phyloP scores from a whole-genome alignment of 2,888 invertebrate species.

The Rapana venosa region DNA sequence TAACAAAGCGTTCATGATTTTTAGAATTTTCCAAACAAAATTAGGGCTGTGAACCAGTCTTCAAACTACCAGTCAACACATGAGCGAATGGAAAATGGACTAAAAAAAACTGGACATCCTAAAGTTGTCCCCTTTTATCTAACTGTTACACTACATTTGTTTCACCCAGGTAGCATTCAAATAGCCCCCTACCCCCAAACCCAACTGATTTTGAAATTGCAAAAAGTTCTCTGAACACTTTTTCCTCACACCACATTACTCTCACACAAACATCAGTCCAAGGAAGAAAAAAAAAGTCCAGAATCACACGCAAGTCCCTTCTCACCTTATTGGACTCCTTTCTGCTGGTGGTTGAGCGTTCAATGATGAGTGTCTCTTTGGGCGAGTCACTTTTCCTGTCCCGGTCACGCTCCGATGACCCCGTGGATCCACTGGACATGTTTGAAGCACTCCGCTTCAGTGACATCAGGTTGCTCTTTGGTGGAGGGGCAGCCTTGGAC shows the following conservation, averaged over 20 bases:
- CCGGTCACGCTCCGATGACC: slow-evolving; percentile 56
- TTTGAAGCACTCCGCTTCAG: slow-evolving; percentile 77
- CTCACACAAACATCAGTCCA: background rate
- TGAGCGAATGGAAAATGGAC: no score
- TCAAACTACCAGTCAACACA: no score
- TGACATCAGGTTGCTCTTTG: slow-evolving; percentile 76
- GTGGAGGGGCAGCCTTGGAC: slow-evolving; percentile 74
- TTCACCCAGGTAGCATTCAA: no score
- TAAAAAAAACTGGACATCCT: no score
- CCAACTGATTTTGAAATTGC: background rate
- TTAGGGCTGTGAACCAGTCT: no score
- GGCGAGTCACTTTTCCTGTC: slow-evolving; percentile 73
- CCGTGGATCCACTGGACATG: slow-evolving; percentile 69
- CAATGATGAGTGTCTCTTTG: slow-evolving; percentile 61
- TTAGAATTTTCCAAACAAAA: no score
- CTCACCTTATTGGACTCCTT: slow-evolving; percentile 45
- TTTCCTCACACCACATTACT: background rate
- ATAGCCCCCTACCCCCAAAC: no score
- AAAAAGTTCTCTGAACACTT: background rate
- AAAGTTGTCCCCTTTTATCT: no score
- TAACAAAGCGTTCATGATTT: background rate
- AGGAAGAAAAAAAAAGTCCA: background rate
- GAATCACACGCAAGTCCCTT: background rate
- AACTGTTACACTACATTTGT: no score
- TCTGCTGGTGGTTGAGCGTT: slow-evolving; percentile 49